Evolutionary conservation across 1,140 invertebrate genomes (phyloP), one percentile per base, ranked within the genome.

Genomic region (Oreohelix idahoensis): DNA sequence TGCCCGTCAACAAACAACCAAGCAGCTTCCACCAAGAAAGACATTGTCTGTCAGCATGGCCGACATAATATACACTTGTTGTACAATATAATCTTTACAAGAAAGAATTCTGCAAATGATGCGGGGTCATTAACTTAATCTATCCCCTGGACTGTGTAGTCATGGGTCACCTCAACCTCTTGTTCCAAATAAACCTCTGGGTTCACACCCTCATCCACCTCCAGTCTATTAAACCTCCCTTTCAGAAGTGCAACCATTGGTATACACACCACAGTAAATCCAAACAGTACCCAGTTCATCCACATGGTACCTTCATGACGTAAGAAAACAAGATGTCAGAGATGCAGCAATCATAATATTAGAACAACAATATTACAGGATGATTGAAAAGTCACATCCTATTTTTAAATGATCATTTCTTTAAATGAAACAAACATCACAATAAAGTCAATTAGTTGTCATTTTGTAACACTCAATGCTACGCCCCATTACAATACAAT

Each of bases 241-340:
- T 78, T 77, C 42, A 84, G 32, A 20, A 82, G 23, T 35, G n/a
- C 38, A 38, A 81, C 36, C 20, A 84, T 32, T 23, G 84, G 84
- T 26, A 84, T n/a, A 39, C 84, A 84, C 0, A 84, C 74, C 4
- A 42, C 42, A 35, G 77, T 77, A 17, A 75, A 32, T 23, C 84
- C 80, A 66, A 84, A 39, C n/a, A 82, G 26, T 11, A 79, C 49
- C 84, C 84, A 84, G 74, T 84, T 82, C 79, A 84, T 84, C 84
- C 84, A 84, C 63, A 73, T 63, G 29, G 79, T 84, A 29, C 79
- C 84, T 84, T 74, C 32, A 81, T 29, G n/a, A n/a, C n/a, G n/a
- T n/a, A n/a, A n/a, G n/a, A n/a, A n/a, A n/a, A n/a, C n/a, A n/a
- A n/a, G n/a, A n/a, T n/a, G n/a, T n/a, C n/a, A n/a, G n/a, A 45